Base-by-base conservation (phyloP, 2,888 invertebrate species). In the Watsonalla binaria region DNA sequence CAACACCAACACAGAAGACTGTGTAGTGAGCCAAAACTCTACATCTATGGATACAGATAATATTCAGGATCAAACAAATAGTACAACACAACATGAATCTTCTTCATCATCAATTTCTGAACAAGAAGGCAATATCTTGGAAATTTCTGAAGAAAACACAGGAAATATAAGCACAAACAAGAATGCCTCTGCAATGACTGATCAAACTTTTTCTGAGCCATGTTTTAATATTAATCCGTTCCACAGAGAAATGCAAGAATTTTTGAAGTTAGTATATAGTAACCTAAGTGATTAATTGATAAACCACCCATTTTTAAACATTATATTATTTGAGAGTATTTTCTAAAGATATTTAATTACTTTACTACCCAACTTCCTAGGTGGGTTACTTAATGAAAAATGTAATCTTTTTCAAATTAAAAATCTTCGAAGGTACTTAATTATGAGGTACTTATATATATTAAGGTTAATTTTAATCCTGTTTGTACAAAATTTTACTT, bases 261-360 rank as follows among this genome's bases (percentile, higher is more conserved):
- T 78, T 70, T 70, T 82, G 56, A 83, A 77, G 88, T 89, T 63
- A 64, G 70, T 66, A 13, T n/a, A n/a, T n/a, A n/a, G n/a, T n/a
- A n/a, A n/a, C n/a, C n/a, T n/a, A n/a, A n/a, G n/a, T n/a, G n/a
- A n/a, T n/a, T n/a, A n/a, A n/a, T n/a, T n/a, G n/a, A n/a, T n/a
- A n/a, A n/a, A n/a, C n/a, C n/a, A n/a, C n/a, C n/a, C n/a, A n/a
- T n/a, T n/a, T n/a, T n/a, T n/a, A n/a, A n/a, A n/a, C n/a, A n/a
- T n/a, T n/a, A n/a, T n/a, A n/a, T n/a, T n/a, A n/a, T n/a, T n/a
- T n/a, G n/a, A n/a, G n/a, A n/a, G n/a, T n/a, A n/a, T n/a, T n/a
- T n/a, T n/a, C n/a, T n/a, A n/a, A n/a, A n/a, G n/a, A n/a, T n/a
- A n/a, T n/a, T 24, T 24, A 24, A 24, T 24, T 24, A 24, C 2